Conservation (phyloP, 2,888 invertebrate species). For the Heliconius cydno region DNA sequence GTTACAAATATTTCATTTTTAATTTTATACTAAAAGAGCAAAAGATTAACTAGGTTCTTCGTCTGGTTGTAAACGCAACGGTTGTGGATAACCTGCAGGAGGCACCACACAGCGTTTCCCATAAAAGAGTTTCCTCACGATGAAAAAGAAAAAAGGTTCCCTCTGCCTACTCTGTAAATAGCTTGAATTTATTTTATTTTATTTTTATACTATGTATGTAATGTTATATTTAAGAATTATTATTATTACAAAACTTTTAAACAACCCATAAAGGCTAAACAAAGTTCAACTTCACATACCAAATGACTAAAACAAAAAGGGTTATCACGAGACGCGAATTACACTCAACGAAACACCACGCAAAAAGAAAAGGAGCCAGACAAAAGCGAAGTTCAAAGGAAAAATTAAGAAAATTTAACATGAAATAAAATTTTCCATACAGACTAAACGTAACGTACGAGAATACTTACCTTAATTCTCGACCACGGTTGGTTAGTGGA, state of each 20-base stretch:
- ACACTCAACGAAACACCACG: background rate
- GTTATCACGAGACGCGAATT: constrained; percentile 8
- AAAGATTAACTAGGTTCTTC: background rate
- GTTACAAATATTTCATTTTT: background rate
- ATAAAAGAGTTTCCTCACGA: no score
- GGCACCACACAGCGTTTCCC: no score
- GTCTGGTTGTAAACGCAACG: no score
- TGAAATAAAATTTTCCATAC: constrained; percentile 14
- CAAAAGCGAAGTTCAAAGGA: constrained; percentile 22
- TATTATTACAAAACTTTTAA: background rate
- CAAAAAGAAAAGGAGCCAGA: constrained; percentile 15
- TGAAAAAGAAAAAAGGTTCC: no score
- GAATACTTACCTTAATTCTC: constrained; percentile 16
- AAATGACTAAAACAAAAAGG: constrained; percentile 11
- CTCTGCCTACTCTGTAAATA: no score
- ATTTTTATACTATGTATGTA: no score
- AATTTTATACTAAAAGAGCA: background rate
- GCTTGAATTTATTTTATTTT: no score
- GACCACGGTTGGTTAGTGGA: background rate
- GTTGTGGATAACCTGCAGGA: no score
- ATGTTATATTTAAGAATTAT: no score
- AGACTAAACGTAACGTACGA: constrained; percentile 15
- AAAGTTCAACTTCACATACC: background rate
- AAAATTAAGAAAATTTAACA: constrained; percentile 24
- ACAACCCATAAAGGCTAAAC: background rate